Evolutionary conservation across 2,113 vertebrate species (phyloP), one percentile per base, ranked within the genome.

Genomic region (Sorex araneus): DNA sequence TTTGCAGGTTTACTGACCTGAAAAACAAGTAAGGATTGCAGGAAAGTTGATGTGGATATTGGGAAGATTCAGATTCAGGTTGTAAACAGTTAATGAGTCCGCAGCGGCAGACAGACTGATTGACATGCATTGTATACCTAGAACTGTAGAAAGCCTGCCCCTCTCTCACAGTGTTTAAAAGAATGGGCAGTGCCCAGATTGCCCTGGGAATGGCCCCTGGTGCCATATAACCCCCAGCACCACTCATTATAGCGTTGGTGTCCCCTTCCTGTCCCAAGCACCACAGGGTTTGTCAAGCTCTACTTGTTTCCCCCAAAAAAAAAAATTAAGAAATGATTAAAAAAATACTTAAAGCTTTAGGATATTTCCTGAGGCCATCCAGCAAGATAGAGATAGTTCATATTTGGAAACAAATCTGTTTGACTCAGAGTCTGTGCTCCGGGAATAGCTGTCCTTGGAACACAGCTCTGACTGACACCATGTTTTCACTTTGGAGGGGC

Each of bases 1-100:
- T 69, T 73, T 92, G 95, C 96, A 95, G 92, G 97, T 97, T 97
- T 97, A 97, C 95, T 95, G 93, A 96, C 77, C 92, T 92, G 71
- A 96, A 79, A 67, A 90, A 66, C 85, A 84, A 96, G n/a, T 96
- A 83, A 34, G 96, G 91, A 82, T 76, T 78, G 77, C 43, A 27
- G 63, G 80, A 90, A 91, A 94, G 23, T 87, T 36, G 79, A 94
- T 67, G 67, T 94, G 73, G 23, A 67, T 89, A 86, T 96, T 97
- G 84, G 64, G 71, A 71, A 60, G 45, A 50, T 69, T 63, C 84
- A 95, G 94, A 78, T 95, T 91, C 94, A 80, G 70, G 86, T 93
- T 95, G 76, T 94, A 96, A 96, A 57, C 66, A 90, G 64, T 66
- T 69, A 12, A 30, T 57, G 27, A 32, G 36, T 15, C 11, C 43